Evolutionary conservation across 2,888 invertebrate genomes (phyloP), one percentile per base, ranked within the genome.

Genomic region (Timandra comae): DNA sequence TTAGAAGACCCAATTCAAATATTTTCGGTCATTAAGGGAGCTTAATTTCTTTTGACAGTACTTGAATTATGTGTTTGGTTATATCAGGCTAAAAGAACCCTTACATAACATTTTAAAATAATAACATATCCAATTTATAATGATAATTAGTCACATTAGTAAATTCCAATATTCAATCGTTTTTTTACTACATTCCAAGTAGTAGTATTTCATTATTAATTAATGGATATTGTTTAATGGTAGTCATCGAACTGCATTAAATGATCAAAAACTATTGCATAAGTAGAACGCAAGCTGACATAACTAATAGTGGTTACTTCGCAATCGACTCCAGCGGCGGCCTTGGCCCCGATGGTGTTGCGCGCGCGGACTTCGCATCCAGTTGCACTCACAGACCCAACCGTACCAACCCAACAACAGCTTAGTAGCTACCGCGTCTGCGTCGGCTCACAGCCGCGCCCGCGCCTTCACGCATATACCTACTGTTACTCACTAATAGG

Each of bases 201-300:
- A n/a, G n/a, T n/a, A n/a, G n/a, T n/a, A n/a, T n/a, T n/a, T n/a
- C n/a, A n/a, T n/a, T n/a, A n/a, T n/a, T n/a, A n/a, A n/a, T 16
- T 6, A 16, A 16, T 16, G 16, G 16, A 16, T n/a, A 16, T 16
- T 16, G 16, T 6, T 16, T 16, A n/a, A n/a, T n/a, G n/a, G 56
- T 56, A 75, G 72, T 70, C 72, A 70, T 73, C 77, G 72, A 80
- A 77, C 75, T 79, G 73, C 74, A 78, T 73, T 67, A 63, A 70
- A 73, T 76, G 63, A 62, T 49, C 55, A 47, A 65, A 59, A 64
- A 66, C 60, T 62, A 63, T 84, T 84, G 81, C 84, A 79, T 80
- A 84, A 85, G 78, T 82, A 71, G 84, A 80, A 82, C 82, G 76
- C 73, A 57, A 56, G 63, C 82, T 84, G 84, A 84, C 84, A 82